Evolutionary conservation across 2,113 vertebrate species (phyloP).

Genomic region (Sinocyclocheilus anophthalmus): DNA sequence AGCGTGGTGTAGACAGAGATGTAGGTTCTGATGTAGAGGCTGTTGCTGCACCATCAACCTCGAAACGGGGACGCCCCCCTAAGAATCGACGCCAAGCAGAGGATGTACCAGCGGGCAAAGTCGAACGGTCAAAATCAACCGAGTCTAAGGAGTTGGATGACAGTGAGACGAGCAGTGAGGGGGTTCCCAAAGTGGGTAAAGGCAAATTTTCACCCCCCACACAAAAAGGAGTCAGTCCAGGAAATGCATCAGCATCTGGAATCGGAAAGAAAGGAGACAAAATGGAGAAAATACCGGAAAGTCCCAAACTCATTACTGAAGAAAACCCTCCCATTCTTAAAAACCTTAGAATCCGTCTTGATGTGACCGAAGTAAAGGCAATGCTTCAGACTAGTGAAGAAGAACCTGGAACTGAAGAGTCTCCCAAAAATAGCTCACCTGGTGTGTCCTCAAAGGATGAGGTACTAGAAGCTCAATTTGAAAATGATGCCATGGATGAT

Average conservation of each 20-base stretch:
- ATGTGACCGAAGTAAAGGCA: constrained; percentile 81
- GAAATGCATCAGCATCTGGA: constrained; percentile 60
- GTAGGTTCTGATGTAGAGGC: constrained; percentile 71
- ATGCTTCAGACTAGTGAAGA: constrained; percentile 75
- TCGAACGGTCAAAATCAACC: constrained; percentile 73
- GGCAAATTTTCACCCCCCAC: constrained; percentile 69
- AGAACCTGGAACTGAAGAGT: constrained; percentile 70
- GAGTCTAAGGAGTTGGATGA: constrained; percentile 82
- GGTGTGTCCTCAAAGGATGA: constrained; percentile 72
- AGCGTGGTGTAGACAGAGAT: constrained; percentile 85
- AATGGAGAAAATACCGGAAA: constrained; percentile 75
- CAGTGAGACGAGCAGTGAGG: constrained; percentile 80
- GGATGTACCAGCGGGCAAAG: constrained; percentile 77
- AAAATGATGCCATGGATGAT: constrained; percentile 67
- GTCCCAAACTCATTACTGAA: constrained; percentile 72
- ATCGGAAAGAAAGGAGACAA: constrained; percentile 83
- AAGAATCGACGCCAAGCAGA: constrained; percentile 86
- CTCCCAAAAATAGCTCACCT: constrained; percentile 68
- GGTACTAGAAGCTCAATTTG: constrained; percentile 63
- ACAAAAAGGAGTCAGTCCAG: constrained; percentile 76
- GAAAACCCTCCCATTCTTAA: constrained; percentile 83
- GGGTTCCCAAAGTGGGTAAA: constrained; percentile 73
- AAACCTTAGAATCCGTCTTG: constrained; percentile 80
- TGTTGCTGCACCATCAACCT: constrained; percentile 67
- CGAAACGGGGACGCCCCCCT: constrained; percentile 86